Evolutionary conservation across 1,140 invertebrate genomes (phyloP).

Genomic region (Brachionus manjavacas): DNA sequence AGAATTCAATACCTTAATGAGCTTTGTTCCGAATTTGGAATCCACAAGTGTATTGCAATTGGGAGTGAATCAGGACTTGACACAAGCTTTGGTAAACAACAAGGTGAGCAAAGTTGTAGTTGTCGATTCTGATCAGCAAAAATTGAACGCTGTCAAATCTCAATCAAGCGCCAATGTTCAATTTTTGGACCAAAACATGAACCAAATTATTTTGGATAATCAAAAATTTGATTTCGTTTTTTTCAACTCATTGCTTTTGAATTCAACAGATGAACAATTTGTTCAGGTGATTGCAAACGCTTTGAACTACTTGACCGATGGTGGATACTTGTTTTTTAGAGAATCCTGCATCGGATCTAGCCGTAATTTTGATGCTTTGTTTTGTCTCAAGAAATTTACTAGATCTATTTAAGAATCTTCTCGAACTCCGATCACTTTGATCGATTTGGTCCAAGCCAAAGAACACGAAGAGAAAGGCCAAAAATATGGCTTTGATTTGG

Average conservation of each 20-base stretch:
- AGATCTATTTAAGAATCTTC: background rate
- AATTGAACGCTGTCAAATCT: background rate
- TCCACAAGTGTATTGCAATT: background rate
- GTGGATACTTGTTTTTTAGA: slow-evolving; percentile 60
- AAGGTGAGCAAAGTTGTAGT: background rate
- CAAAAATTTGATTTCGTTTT: slow-evolving; percentile 32
- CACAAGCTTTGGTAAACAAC: background rate
- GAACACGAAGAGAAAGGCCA: background rate
- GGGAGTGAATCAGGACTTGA: background rate
- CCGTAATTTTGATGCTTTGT: background rate
- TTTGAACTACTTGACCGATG: slow-evolving; percentile 51
- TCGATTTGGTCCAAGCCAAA: slow-evolving; percentile 30
- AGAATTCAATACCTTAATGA: slow-evolving; percentile 30
- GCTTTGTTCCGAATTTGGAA: slow-evolving; percentile 21
- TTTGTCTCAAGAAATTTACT: background rate
- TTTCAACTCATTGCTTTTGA: background rate
- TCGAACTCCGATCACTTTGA: slow-evolving; percentile 27
- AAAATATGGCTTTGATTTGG: slow-evolving; percentile 32
- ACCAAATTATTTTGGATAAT: background rate
- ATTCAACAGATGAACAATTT: background rate
- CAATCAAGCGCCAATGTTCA: background rate
- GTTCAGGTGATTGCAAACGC: background rate
- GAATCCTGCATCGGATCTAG: slow-evolving; percentile 58
- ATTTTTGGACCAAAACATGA: background rate
- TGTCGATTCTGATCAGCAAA: background rate